phyloP scores from a whole-genome alignment of 92 coral and sea anemone species.

The Blastomussa wellsi region DNA sequence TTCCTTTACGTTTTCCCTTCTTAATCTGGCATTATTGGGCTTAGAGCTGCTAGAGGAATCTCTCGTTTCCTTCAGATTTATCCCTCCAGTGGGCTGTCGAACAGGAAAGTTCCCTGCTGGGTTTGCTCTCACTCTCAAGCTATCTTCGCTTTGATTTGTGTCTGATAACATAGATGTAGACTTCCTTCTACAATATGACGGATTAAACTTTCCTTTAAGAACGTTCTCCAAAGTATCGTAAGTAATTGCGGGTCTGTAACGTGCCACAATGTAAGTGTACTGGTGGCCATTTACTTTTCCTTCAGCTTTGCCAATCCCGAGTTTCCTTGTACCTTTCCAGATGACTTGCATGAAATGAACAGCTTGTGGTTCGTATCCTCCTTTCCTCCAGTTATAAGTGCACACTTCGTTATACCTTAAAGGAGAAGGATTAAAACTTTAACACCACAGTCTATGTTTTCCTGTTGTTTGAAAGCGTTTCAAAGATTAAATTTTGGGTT shows the following conservation, averaged over 20 bases:
- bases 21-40: neutral
- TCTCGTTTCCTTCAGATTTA: neutral
- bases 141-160: neutral
- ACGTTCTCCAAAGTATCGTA: conserved; percentile 5
- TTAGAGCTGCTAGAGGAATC: neutral
- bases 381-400: conserved; percentile 25
- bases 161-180: neutral
- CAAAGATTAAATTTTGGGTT: too few species aligned
- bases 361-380: conserved; percentile 27
- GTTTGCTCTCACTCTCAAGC: neutral
- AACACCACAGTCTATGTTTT: neutral
- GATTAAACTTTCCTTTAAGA: conserved; percentile 21
- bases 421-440: neutral
- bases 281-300: conserved; percentile 23
- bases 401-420: conserved; percentile 54
- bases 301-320: conserved; percentile 38
- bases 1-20: neutral
- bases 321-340: conserved; percentile 35
- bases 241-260: conserved; percentile 42
- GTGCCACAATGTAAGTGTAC: conserved; percentile 49
- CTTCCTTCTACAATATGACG: neutral
- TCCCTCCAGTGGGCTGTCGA: neutral
- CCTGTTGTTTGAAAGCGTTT: neutral
- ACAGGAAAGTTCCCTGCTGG: neutral
- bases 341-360: conserved; percentile 47